Conservation (phyloP, 1,140 invertebrate species). For the Drosophila subpulchrella region DNA sequence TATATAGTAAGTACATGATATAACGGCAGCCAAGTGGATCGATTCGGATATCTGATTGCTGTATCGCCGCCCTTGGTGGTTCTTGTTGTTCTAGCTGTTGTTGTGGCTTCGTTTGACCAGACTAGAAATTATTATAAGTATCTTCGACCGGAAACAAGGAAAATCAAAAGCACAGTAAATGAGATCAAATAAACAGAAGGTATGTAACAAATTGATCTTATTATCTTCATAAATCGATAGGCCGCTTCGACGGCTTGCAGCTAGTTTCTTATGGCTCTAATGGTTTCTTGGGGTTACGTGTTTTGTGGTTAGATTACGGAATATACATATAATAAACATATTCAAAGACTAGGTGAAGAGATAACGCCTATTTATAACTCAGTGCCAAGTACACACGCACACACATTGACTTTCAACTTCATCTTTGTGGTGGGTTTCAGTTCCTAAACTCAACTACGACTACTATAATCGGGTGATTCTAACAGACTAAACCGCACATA, state of each 20-base stretch:
- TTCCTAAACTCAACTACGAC: constrained; percentile 36
- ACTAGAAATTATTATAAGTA: constrained; percentile 20
- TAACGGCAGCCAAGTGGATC: constrained; percentile 20
- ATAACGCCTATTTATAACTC: constrained; percentile 27
- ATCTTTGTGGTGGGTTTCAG: constrained; percentile 26
- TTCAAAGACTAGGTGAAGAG: constrained; percentile 15
- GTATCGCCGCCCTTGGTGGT: constrained; percentile 34
- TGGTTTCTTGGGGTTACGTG: constrained; percentile 81
- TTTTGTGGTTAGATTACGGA: constrained; percentile 35
- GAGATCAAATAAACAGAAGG: constrained; percentile 35
- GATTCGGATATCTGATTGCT: constrained; percentile 21
- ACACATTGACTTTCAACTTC: constrained; percentile 47
- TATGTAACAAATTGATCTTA: constrained; percentile 32
- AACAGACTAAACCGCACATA: constrained; percentile 33
- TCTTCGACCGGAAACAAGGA: constrained; percentile 22
- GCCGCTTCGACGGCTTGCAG: constrained; percentile 55
- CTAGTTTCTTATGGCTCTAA: constrained; percentile 60
- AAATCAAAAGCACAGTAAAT: constrained; percentile 46
- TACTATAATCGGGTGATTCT: constrained; percentile 24
- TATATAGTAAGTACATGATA: constrained; percentile 25
- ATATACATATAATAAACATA: constrained; percentile 27
- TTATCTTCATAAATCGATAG: constrained; percentile 59
- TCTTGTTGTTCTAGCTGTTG: constrained; percentile 30
- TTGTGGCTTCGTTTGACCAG: constrained; percentile 25
- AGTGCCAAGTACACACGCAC: constrained; percentile 58